Evolutionary conservation across 2,888 invertebrate species (phyloP).

Genomic region (Rhingia rostrata): DNA sequence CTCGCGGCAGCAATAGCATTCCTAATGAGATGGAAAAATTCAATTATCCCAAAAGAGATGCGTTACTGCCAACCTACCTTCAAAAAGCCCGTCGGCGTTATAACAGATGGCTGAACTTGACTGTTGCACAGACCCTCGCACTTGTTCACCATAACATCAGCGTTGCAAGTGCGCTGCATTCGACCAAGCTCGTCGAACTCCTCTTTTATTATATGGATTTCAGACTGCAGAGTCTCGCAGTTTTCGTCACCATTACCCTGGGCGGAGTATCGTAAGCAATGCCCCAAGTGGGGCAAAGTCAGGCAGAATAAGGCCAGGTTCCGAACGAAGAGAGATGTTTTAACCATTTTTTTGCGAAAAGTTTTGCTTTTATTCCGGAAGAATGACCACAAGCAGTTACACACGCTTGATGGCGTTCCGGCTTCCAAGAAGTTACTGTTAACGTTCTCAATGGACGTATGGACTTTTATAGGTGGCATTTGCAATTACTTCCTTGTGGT

Average conservation of each 20-base stretch:
- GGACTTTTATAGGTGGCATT: conserved; percentile 59
- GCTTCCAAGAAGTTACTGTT: conserved; percentile 53
- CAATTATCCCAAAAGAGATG: conserved; percentile 2
- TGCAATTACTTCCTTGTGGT: conserved; percentile 44
- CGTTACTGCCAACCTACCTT: conserved; percentile 83
- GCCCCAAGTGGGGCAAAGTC: conserved; percentile 48
- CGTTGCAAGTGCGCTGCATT: conserved; percentile 92
- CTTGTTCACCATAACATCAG: conserved; percentile 94
- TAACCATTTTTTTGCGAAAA: conserved; percentile 37
- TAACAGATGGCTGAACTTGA: conserved; percentile 95
- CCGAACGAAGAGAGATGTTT: conserved; percentile 36
- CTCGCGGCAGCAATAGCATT: conserved; percentile 96
- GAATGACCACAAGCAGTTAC: conserved; percentile 33
- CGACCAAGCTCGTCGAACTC: conserved; percentile 94
- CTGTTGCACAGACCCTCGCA: conserved; percentile 96
- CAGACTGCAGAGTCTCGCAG: conserved; percentile 93
- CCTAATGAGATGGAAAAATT: conserved; percentile 83
- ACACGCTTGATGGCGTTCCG: conserved; percentile 11
- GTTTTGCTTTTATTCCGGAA: not conserved
- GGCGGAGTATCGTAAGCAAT: conserved; percentile 77
- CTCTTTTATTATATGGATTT: conserved; percentile 95
- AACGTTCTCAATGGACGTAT: conserved; percentile 3
- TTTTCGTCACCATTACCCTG: conserved; percentile 86
- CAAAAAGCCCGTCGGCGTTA: conserved; percentile 93
- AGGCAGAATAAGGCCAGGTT: conserved; percentile 57